These are phyloP conservation scores for Triplophysa dalaica DNA, from an alignment of 2,113 vertebrate species.

Conservation along the genomic window DNA sequence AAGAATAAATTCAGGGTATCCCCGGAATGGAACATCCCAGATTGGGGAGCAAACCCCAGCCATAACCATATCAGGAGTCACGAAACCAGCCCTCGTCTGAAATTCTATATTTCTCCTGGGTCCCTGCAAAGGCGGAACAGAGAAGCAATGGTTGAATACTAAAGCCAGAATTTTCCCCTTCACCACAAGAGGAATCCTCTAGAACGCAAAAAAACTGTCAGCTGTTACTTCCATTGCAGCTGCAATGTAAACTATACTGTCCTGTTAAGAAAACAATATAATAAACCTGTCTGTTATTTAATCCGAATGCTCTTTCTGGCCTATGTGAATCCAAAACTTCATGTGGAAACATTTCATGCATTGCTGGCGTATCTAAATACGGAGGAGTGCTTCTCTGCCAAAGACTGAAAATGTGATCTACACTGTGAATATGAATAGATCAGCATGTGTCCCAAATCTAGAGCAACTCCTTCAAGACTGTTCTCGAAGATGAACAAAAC, in stretches of 20 bases:
- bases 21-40: conserved; percentile 4
- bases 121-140: not conserved
- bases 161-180: not conserved
- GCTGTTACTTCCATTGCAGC: not conserved
- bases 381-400: not conserved
- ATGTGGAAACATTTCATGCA: not conserved
- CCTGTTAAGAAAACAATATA: not conserved
- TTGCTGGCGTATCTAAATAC: conserved; percentile 9
- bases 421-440: conserved; percentile 7
- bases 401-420: conserved; percentile 10
- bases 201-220: not conserved
- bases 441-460: not conserved
- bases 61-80: conserved; percentile 28
- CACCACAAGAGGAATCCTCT: conserved; percentile 6
- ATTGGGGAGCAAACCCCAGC: conserved; percentile 4
- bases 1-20: not conserved
- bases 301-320: not conserved
- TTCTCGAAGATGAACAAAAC: conserved; percentile 4
- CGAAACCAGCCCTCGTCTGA: not conserved
- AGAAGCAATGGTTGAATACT: not conserved
- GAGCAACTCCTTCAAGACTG: conserved; percentile 1
- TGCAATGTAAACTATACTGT: not conserved
- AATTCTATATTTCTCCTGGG: not conserved
- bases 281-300: not conserved
- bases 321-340: not conserved